Conservation (phyloP, 2,888 invertebrate species). For the Incurvaria masculella region DNA sequence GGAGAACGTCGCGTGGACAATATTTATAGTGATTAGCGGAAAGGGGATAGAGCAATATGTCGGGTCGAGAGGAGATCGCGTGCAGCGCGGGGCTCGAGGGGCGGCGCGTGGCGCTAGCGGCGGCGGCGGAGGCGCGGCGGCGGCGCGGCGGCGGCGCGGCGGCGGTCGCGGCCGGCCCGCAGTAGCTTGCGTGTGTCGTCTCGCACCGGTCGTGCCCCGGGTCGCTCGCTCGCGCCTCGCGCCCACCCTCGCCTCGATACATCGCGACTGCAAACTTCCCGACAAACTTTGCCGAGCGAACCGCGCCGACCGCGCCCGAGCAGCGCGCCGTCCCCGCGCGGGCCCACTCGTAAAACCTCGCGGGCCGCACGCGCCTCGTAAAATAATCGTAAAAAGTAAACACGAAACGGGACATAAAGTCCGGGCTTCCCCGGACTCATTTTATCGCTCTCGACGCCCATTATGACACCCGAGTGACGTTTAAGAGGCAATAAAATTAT, state of each 20-base stretch:
- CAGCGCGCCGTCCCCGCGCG: constrained; percentile 53
- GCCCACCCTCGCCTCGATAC: constrained; percentile 3
- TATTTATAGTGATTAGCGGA: constrained; percentile 56
- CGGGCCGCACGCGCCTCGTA: constrained; percentile 49
- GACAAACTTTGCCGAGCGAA: background rate
- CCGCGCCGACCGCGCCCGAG: constrained; percentile 13
- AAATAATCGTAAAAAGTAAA: constrained; percentile 59
- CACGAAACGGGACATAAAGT: constrained; percentile 26
- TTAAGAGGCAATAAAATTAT: constrained; percentile 55
- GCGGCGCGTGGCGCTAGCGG: constrained; percentile 33
- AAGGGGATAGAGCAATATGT: constrained; percentile 57
- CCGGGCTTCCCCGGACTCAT: constrained; percentile 27
- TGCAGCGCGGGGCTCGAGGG: constrained; percentile 23
- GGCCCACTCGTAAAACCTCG: constrained; percentile 45
- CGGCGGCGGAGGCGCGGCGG: constrained; percentile 60
- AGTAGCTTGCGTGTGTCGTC: constrained; percentile 67
- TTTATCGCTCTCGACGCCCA: constrained; percentile 52
- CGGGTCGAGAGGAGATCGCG: constrained; percentile 32
- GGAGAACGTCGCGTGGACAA: constrained; percentile 29
- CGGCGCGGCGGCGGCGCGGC: constrained; percentile 49
- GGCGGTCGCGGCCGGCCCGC: constrained; percentile 53
- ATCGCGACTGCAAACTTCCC: constrained; percentile 2
- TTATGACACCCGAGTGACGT: constrained; percentile 57
- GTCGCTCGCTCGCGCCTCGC: background rate
- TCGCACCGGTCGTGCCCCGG: constrained; percentile 52